Evolutionary conservation across 1,140 invertebrate species (phyloP), one percentile per base, ranked within the genome.

Genomic region (Orius laevigatus): DNA sequence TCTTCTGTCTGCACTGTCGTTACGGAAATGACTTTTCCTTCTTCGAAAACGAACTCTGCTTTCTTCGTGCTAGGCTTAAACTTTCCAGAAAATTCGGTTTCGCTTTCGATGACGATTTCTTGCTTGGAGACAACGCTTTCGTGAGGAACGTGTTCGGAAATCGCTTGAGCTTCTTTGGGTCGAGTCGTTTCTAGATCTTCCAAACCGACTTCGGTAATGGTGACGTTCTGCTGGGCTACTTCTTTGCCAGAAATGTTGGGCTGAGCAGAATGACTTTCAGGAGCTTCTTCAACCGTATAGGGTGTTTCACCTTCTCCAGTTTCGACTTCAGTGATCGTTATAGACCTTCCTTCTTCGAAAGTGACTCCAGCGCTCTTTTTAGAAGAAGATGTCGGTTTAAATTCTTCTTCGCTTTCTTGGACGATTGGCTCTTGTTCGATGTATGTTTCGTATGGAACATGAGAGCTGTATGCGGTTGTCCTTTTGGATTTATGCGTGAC

Each of bases 301-400:
- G 67, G 69, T 50, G 55, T 62, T 42, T 54, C 53, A 46, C 56
- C 55, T 39, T 64, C 54, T 10, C 54, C 53, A 20, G 72, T 57
- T 34, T 55, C 32, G 9, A 63, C 63, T 63, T 75, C 72, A 58
- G 56, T 64, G 8, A 73, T 58, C 51, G 64, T 60, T 9, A 74
- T 34, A 52, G 66, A 56, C 58, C 68, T 58, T 34, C 61, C 64
- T 62, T 70, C 67, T 54, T 65, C 62, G 55, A 72, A 73, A 9
- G 46, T 55, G 25, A 74, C 51, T 19, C 39, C 39, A 19, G 52
- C 56, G 20, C 42, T 56, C 50, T 46, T 53, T 31, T 31, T 41
- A 10, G 35, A 40, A 39, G 35, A 15, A 45, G 39, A 50, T 3
- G 47, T 9, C 31, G 34, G 14, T 31, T 52, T 43, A 34, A 52